Conservation (phyloP, 2,797 vertebrate genomes). For the Cyprinodon diabolis region DNA sequence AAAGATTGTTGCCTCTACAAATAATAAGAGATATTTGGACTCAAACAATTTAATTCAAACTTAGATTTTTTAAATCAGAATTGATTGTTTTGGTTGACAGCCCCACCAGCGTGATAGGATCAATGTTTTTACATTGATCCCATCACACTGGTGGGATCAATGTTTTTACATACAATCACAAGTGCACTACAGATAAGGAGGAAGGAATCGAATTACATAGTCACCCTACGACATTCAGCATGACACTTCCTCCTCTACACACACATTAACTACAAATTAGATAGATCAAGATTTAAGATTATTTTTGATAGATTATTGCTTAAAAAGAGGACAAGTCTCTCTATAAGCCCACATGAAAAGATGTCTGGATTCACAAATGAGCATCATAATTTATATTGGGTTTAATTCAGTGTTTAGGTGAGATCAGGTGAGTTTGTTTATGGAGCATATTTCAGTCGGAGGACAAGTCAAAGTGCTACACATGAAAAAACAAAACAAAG, state of each 20-base stretch:
- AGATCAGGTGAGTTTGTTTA: too few relatives aligned
- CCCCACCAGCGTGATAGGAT: background rate
- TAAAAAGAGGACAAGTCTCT: too few relatives aligned
- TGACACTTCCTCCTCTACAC: background rate
- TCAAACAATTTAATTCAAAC: background rate
- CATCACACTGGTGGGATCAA: background rate
- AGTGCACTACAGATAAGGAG: background rate
- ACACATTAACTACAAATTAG: background rate
- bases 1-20: background rate
- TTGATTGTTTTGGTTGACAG: background rate
- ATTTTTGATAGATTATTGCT: too few relatives aligned
- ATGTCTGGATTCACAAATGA: background rate
- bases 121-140: background rate
- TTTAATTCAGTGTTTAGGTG: background rate
- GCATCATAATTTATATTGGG: background rate
- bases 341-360: too few relatives aligned
- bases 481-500: too few relatives aligned
- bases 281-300: too few relatives aligned
- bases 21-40: too few relatives aligned
- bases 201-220: background rate
- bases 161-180: constrained; percentile 8
- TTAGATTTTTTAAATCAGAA: background rate
- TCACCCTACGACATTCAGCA: background rate
- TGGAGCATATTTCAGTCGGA: too few relatives aligned
- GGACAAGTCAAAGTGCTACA: too few relatives aligned